Conservation (phyloP, 2,797 vertebrate genomes). For the Microchirus variegatus region DNA sequence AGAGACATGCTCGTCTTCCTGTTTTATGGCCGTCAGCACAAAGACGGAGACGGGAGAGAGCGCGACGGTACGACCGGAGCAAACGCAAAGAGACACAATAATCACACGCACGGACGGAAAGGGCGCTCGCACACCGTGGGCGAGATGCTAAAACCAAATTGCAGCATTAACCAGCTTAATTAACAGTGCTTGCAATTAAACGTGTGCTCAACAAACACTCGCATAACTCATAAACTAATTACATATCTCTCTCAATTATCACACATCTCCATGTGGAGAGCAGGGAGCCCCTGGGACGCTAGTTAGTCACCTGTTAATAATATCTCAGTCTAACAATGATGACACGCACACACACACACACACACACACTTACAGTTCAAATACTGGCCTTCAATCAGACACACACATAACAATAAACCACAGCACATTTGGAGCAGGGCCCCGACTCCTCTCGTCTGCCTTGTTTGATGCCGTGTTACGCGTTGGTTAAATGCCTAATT, state of each 20-base stretch:
- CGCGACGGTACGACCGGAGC: slow-evolving; percentile 48
- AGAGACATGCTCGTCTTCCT: slow-evolving; percentile 80
- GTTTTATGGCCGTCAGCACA: slow-evolving; percentile 76
- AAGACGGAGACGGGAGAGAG: slow-evolving; percentile 49
- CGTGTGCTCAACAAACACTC: slow-evolving; percentile 28
- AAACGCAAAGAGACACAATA: not conserved
- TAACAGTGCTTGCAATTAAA: slow-evolving; percentile 68
- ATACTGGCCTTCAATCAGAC: slow-evolving; percentile 42
- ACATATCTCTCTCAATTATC: slow-evolving; percentile 70
- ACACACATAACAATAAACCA: slow-evolving; percentile 29
- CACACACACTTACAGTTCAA: slow-evolving; percentile 7
- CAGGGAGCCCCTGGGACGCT: slow-evolving; percentile 60
- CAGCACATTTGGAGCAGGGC: slow-evolving; percentile 14
- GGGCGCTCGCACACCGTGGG: not conserved
- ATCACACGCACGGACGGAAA: slow-evolving; percentile 5
- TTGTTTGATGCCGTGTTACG: slow-evolving; percentile 64
- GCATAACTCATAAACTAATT: slow-evolving; percentile 62
- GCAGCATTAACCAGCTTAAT: slow-evolving; percentile 64
- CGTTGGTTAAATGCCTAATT: slow-evolving; percentile 76
- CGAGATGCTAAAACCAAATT: slow-evolving; percentile 45
- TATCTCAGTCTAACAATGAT: slow-evolving; percentile 60
- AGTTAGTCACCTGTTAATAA: slow-evolving; percentile 76
- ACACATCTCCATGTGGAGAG: slow-evolving; percentile 64
- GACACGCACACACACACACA: slow-evolving; percentile 23
- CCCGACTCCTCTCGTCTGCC: slow-evolving; percentile 4